phyloP scores from a whole-genome alignment of 2,888 invertebrate genomes.

The Lasius platythorax region DNA sequence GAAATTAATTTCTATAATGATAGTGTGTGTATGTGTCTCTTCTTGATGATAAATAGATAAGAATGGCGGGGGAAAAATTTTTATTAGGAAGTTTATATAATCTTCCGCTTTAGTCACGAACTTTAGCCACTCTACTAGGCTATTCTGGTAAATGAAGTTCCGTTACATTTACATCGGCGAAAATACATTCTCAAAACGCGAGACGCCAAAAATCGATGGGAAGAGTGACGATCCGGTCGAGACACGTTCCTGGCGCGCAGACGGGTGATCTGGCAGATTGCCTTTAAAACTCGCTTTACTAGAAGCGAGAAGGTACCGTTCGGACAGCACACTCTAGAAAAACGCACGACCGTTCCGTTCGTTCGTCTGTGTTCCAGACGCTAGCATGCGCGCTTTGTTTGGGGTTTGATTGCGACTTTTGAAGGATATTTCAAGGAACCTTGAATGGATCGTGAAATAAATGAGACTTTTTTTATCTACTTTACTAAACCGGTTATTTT shows the following conservation, averaged over 20 bases:
- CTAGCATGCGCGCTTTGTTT: conserved; percentile 43
- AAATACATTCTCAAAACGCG: conserved; percentile 27
- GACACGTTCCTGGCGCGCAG: conserved; percentile 36
- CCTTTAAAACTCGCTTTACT: conserved; percentile 64
- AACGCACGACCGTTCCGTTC: conserved; percentile 26
- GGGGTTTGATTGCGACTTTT: not conserved
- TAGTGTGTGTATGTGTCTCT: not conserved
- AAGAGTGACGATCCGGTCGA: conserved; percentile 44
- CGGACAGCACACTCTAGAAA: conserved; percentile 32
- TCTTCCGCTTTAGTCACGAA: not conserved
- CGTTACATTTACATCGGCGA: conserved; percentile 12
- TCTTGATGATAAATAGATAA: not conserved
- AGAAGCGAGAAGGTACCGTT: conserved; percentile 63
- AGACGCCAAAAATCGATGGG: conserved; percentile 38
- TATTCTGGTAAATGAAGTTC: conserved; percentile 26
- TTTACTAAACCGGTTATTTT: not conserved
- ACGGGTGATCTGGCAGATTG: conserved; percentile 54
- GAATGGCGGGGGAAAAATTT: not conserved
- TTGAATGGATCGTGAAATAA: not conserved
- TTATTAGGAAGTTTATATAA: conserved; percentile 17
- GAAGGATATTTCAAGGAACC: not conserved
- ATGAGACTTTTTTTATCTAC: not conserved
- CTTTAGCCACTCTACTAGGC: not conserved
- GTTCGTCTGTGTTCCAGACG: conserved; percentile 26
- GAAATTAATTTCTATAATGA: conserved; percentile 10